These are phyloP conservation scores for Euura saliciscinereae DNA, from an alignment of 1,140 invertebrate species.

Conservation along the genomic window DNA sequence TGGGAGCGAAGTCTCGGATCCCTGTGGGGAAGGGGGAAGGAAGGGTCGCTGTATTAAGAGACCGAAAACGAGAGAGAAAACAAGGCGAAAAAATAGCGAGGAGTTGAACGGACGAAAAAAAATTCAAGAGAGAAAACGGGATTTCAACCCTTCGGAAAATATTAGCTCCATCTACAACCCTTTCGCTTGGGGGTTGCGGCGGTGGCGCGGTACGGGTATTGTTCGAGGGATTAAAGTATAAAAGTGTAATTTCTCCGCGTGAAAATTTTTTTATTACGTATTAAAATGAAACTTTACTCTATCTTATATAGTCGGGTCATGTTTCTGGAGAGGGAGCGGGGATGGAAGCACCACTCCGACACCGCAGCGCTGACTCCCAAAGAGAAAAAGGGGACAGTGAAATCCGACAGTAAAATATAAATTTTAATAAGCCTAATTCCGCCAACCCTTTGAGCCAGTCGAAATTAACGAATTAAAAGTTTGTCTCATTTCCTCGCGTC, in stretches of 20 bases:
- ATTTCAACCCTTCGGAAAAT: constrained; percentile 53
- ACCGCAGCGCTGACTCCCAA: neutral
- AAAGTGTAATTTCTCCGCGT: constrained; percentile 51
- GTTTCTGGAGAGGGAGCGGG: neutral
- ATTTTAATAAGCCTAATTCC: constrained; percentile 54
- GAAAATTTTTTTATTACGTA: constrained; percentile 12
- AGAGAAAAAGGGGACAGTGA: neutral
- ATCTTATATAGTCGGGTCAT: constrained; percentile 2
- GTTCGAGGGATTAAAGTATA: constrained; percentile 54
- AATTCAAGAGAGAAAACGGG: constrained; percentile 48
- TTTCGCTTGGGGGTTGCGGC: constrained; percentile 27
- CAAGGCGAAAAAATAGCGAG: neutral
- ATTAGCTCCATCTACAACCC: constrained; percentile 49
- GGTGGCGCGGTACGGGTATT: constrained; percentile 33
- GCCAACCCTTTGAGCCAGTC: constrained; percentile 49
- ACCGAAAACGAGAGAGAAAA: neutral
- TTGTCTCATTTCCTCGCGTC: constrained; percentile 36
- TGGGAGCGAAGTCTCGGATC: constrained; percentile 31
- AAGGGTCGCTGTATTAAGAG: neutral
- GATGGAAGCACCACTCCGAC: neutral
- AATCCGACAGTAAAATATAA: constrained; percentile 34
- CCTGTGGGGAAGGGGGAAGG: neutral
- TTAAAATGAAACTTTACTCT: constrained; percentile 9
- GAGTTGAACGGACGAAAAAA: too few relatives aligned
- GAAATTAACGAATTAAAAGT: constrained; percentile 59